phyloP scores from a whole-genome alignment of 2,113 vertebrate species.

The Gambusia affinis region DNA sequence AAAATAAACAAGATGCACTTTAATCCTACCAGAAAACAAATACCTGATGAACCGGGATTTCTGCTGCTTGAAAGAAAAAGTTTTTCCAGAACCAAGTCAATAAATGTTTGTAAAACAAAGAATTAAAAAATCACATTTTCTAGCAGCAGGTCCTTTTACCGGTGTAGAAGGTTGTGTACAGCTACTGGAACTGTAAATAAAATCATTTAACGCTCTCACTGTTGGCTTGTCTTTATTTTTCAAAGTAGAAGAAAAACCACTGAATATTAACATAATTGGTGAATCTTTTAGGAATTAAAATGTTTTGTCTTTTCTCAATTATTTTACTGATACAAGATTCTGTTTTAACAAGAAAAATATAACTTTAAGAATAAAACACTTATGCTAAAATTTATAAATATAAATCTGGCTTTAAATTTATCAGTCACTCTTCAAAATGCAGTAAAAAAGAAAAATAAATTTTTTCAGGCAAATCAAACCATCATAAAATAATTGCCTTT shows the following conservation, averaged over 20 bases:
- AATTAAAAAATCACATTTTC: slow-evolving; percentile 45
- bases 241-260: too few relatives aligned
- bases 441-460: too few relatives aligned
- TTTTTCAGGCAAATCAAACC: too few relatives aligned
- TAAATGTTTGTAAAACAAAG: slow-evolving; percentile 55
- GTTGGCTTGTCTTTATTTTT: background rate
- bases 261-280: background rate
- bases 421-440: too few relatives aligned
- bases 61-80: background rate
- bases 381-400: too few relatives aligned
- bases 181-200: slow-evolving; percentile 61
- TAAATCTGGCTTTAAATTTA: too few relatives aligned
- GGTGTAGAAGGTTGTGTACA: slow-evolving; percentile 42
- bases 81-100: slow-evolving; percentile 44
- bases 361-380: too few relatives aligned
- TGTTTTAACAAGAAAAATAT: too few relatives aligned
- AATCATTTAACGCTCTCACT: slow-evolving; percentile 29
- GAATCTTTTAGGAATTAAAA: background rate
- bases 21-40: background rate
- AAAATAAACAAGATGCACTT: slow-evolving; percentile 19
- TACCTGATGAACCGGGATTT: background rate
- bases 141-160: slow-evolving; percentile 38
- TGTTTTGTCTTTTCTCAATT: background rate
- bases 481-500: too few relatives aligned
- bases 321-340: background rate